These are phyloP conservation scores for Vulpes ferrilata DNA, from an alignment of 2,113 vertebrate species.

Conservation along the genomic window DNA sequence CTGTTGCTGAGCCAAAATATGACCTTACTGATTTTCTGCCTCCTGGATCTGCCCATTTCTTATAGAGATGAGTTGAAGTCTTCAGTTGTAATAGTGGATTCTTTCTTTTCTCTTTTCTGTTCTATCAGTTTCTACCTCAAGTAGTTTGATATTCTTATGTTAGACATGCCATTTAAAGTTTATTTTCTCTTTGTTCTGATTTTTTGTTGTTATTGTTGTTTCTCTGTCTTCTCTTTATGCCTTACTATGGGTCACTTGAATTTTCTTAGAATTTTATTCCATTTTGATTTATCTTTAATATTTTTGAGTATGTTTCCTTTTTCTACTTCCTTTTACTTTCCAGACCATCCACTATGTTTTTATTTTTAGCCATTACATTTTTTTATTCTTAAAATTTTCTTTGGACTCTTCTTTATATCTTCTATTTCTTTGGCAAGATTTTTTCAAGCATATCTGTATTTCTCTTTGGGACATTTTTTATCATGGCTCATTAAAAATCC, in stretches of 20 bases:
- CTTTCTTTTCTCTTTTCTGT: neutral
- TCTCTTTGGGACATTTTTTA: neutral
- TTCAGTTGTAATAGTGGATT: neutral
- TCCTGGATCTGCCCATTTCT: neutral
- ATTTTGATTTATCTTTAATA: neutral
- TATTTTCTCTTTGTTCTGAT: neutral
- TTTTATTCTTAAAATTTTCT: neutral
- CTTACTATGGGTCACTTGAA: neutral
- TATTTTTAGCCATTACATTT: neutral
- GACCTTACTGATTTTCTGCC: neutral
- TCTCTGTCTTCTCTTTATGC: neutral
- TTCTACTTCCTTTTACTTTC: neutral
- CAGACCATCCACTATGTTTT: neutral
- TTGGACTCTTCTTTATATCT: neutral
- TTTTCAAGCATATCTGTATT: neutral
- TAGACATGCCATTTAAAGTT: neutral
- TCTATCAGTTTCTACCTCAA: neutral
- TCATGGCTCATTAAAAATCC: neutral
- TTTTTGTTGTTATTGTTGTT: neutral
- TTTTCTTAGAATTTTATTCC: neutral
- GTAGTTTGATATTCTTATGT: neutral
- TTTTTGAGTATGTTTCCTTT: neutral
- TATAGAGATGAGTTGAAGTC: neutral
- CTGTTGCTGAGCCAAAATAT: neutral
- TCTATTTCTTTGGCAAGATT: neutral